Base-by-base conservation (phyloP, 2,797 vertebrate genomes). In the Molossus alvarezi region DNA sequence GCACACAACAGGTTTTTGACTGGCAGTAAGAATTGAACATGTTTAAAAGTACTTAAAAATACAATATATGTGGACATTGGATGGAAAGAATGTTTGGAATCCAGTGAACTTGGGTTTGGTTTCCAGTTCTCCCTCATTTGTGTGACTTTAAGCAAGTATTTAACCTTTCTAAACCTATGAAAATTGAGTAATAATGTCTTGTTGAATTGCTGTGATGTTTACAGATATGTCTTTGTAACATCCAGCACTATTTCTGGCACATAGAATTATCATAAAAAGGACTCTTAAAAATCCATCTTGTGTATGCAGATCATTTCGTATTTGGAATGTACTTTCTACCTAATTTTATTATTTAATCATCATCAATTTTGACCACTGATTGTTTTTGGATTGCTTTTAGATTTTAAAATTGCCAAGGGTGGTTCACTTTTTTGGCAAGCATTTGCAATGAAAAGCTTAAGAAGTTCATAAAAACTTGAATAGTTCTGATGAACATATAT, bases 331-430 rank as follows among this genome's bases (percentile, higher is more conserved):
- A 58, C 4, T 77, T 80, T 25, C 91, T 95, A 33, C 2, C 76
- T 91, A 91, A 89, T 85, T 45, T 45, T 83, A 79, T 29, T 93
- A 62, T 65, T 75, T 88, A 82, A 73, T 95, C 75, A 83, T 89
- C 53, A 84, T 21, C 3, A 73, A 23, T 75, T 45, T 48, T 96
- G 51, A 94, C 29, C 60, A 65, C 15, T 73, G 23, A 48, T 65
- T 93, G 17, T 75, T 88, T 95, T 90, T 79, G 15, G 23, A 79
- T 83, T 89, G 25, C 37, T 91, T 89, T 92, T 73, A 55, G 33
- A 75, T 89, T 87, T 75, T 90, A 76, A 80, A 85, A 85, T 81
- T 85, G 20, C 29, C 37, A 60, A 33, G 6, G 33, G 9, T 80
- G 67, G 60, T 62, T 90, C 41, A 53, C 12, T 20, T 67, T 88